Evolutionary conservation across 2,797 vertebrate species (phyloP).

Genomic region (Anableps anableps): DNA sequence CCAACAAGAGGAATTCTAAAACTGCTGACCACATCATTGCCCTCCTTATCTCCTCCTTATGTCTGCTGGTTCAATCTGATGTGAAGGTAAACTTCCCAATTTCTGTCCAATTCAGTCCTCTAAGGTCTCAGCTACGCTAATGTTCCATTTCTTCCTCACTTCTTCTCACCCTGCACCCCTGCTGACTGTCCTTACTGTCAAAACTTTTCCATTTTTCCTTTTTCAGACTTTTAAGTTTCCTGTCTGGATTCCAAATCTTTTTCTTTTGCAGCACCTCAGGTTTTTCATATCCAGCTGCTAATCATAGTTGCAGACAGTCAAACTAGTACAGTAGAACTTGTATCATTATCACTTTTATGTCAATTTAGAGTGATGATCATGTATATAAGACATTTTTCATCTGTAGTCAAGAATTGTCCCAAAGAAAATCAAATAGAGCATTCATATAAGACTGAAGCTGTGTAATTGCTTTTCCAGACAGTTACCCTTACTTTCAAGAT

Average conservation of each 20-base stretch:
- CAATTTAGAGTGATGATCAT: conserved; percentile 48
- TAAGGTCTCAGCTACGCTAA: not conserved
- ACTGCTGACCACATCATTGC: not conserved
- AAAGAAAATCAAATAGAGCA: conserved; percentile 56
- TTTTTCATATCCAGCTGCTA: conserved; percentile 14
- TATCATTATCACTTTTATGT: conserved; percentile 51
- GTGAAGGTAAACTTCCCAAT: not conserved
- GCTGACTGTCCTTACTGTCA: conserved; percentile 2
- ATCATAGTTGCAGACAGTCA: conserved; percentile 7
- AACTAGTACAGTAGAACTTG: not conserved
- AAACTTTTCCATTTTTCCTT: conserved; percentile 5
- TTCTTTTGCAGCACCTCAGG: conserved; percentile 1
- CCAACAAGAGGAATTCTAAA: not conserved
- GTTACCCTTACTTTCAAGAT: conserved; percentile 58
- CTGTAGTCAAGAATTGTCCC: conserved; percentile 57
- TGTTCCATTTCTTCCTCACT: not conserved
- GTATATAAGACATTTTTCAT: conserved; percentile 53
- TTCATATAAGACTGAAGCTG: conserved; percentile 62
- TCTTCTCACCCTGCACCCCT: not conserved
- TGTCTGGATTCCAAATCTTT: conserved; percentile 4
- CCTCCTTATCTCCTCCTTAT: not conserved
- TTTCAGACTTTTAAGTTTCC: conserved; percentile 14
- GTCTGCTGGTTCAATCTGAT: not conserved
- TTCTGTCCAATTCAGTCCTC: not conserved
- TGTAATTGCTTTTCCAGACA: conserved; percentile 80